A percentile compares a stretch with the other conserved stretches of the same genome.
Conservation (phyloP, 2,888 invertebrate species). For the Griposia aprilina region DNA sequence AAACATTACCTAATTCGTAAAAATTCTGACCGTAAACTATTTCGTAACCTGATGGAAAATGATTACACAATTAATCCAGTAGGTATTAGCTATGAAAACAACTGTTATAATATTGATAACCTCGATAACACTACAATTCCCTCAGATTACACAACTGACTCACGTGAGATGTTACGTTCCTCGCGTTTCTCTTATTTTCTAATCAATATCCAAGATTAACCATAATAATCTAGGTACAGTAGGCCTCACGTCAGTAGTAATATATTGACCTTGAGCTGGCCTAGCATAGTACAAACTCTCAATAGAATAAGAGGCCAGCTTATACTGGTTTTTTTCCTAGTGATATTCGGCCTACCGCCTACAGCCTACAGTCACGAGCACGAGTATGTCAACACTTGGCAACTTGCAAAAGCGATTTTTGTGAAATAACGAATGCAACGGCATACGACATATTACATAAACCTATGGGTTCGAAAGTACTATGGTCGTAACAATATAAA, state of each 20-base stretch:
- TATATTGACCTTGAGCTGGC: no score
- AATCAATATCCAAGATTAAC: slow-evolving; percentile 9
- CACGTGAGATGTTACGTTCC: neutral
- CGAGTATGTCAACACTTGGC: no score
- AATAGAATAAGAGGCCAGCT: neutral
- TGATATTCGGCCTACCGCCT: neutral
- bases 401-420: no score
- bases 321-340: neutral
- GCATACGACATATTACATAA: no score
- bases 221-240: neutral
- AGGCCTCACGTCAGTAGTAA: neutral
- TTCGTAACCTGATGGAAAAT: neutral
- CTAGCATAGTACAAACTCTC: neutral
- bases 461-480: no score
- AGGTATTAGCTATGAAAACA: neutral
- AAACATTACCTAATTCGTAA: neutral
- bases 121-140: slow-evolving; percentile 22
- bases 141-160: slow-evolving; percentile 8
- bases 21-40: neutral
- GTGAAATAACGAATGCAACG: no score
- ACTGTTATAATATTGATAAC: neutral
- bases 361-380: no score
- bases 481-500: no score
- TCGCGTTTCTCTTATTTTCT: slow-evolving; percentile 1
- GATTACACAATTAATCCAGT: neutral